phyloP scores from a whole-genome alignment of 2,113 vertebrate species.

The Tachuris rubrigastra region DNA sequence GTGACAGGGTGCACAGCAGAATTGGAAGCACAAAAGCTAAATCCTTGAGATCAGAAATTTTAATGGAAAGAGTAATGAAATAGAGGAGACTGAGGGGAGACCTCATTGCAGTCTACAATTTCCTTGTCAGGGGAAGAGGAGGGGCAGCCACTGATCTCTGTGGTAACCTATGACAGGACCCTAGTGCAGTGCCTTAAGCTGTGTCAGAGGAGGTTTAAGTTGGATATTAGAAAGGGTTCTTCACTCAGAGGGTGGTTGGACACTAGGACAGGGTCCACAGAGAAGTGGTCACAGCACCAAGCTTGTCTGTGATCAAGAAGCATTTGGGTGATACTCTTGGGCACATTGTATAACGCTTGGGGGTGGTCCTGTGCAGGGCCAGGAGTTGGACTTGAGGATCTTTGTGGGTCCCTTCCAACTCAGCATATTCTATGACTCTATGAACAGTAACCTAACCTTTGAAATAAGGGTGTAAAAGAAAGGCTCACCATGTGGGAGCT shows the following conservation, averaged over 20 bases:
- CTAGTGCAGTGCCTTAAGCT: neutral
- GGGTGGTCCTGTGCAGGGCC: neutral
- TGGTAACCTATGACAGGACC: neutral
- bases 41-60: neutral
- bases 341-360: neutral
- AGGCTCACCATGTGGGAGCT: rapidly evolving
- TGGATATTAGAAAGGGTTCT: neutral
- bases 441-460: neutral
- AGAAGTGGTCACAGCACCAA: neutral
- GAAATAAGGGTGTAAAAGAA: neutral
- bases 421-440: neutral
- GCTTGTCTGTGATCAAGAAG: neutral
- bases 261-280: neutral
- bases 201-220: neutral
- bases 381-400: neutral
- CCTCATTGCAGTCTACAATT: neutral
- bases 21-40: neutral
- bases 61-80: neutral
- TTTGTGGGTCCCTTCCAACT: neutral
- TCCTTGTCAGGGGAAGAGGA: neutral
- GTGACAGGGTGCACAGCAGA: rapidly evolving
- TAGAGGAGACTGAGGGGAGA: neutral
- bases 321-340: neutral
- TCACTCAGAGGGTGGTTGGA: neutral
- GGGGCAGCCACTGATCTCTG: neutral